Conservation (phyloP, 2,888 invertebrate genomes). For the Lasioglossum pauxillum region DNA sequence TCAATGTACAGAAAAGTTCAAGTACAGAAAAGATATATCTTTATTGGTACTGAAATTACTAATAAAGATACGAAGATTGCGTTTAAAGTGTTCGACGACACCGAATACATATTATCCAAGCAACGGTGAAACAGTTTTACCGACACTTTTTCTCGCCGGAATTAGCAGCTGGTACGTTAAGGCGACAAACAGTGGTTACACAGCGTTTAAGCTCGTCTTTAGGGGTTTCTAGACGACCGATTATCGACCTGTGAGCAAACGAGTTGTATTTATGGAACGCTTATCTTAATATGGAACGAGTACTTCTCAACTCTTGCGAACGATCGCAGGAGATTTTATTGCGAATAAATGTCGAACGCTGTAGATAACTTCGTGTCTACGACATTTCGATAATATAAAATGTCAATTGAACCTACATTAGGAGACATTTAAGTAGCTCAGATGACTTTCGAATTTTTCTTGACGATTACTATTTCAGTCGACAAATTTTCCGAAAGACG, state of each 20-base stretch:
- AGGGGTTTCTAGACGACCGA: conserved; percentile 22
- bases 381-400: background rate
- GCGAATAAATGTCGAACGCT: background rate
- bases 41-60: background rate
- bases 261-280: conserved; percentile 28
- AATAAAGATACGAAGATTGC: background rate
- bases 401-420: background rate
- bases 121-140: conserved; percentile 17
- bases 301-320: background rate
- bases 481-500: background rate
- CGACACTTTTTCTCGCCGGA: background rate
- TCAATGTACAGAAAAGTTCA: background rate
- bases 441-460: background rate
- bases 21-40: background rate
- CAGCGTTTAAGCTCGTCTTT: conserved; percentile 31
- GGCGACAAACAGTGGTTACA: conserved; percentile 18
- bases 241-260: conserved; percentile 26
- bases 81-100: background rate
- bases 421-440: background rate
- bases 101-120: background rate
- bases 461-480: background rate
- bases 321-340: conserved; percentile 9
- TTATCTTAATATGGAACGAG: background rate
- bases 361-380: background rate
- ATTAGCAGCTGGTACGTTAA: conserved; percentile 12